Conservation (phyloP, 1,140 invertebrate species). For the Dreissena rostriformis region DNA sequence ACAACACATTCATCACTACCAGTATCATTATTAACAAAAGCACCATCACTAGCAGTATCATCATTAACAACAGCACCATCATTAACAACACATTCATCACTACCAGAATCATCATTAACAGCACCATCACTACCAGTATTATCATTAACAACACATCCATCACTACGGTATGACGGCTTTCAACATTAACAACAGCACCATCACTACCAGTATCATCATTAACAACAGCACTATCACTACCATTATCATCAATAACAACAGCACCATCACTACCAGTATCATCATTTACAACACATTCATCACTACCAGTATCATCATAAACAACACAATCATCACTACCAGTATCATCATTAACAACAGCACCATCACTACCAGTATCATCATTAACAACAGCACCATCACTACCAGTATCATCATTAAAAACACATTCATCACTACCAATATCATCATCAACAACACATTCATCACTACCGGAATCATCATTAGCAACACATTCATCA, state of each 20-base stretch:
- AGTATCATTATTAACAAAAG: conserved; percentile 42
- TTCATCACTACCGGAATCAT: background rate
- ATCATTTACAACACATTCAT: too few relatives aligned
- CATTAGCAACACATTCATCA: conserved; percentile 15
- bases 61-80: too few relatives aligned
- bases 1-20: conserved; percentile 47
- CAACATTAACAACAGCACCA: too few relatives aligned
- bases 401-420: background rate
- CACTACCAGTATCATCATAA: too few relatives aligned
- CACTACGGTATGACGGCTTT: conserved; percentile 45
- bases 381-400: background rate
- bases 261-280: too few relatives aligned
- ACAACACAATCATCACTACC: background rate
- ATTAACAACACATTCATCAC: background rate
- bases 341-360: background rate
- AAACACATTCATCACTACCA: background rate
- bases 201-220: too few relatives aligned
- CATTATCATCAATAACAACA: too few relatives aligned
- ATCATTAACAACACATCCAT: conserved; percentile 4
- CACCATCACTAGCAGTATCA: conserved; percentile 13
- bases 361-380: conserved; percentile 1
- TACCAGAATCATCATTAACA: conserved; percentile 4
- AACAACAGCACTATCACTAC: too few relatives aligned
- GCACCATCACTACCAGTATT: conserved; percentile 6
- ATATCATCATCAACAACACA: conserved; percentile 21